These are phyloP conservation scores for Pseudotriccus pelzelni DNA, from an alignment of 2,797 vertebrate genomes.

Conservation along the genomic window DNA sequence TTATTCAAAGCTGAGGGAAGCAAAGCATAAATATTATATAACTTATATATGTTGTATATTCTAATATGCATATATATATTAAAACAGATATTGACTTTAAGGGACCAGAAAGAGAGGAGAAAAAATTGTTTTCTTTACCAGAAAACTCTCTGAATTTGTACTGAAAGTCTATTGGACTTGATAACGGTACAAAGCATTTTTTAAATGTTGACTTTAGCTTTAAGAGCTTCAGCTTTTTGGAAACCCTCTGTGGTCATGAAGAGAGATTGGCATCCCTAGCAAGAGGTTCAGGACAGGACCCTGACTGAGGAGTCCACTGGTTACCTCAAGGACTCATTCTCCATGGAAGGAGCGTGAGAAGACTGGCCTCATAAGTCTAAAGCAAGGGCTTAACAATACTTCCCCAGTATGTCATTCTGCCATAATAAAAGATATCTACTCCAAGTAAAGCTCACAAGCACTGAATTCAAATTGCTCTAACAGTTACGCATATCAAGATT, in stretches of 20 bases:
- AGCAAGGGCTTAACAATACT: neutral
- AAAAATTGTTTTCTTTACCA: neutral
- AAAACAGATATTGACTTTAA: neutral
- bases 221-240: neutral
- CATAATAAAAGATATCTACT: neutral
- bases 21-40: neutral
- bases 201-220: neutral
- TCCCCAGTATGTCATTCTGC: neutral
- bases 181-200: neutral
- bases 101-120: neutral
- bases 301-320: neutral
- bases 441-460: neutral
- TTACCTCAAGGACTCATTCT: neutral
- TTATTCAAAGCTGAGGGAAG: neutral
- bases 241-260: neutral
- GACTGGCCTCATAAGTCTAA: neutral
- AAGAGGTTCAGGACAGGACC: neutral
- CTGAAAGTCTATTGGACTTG: neutral
- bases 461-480: neutral
- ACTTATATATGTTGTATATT: neutral
- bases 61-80: neutral
- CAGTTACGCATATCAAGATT: slow-evolving; percentile 15
- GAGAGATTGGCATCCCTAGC: neutral
- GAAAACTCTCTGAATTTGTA: neutral
- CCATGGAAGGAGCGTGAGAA: neutral